Evolutionary conservation across 1,140 invertebrate species (phyloP).

Genomic region (Elysia chlorotica): DNA sequence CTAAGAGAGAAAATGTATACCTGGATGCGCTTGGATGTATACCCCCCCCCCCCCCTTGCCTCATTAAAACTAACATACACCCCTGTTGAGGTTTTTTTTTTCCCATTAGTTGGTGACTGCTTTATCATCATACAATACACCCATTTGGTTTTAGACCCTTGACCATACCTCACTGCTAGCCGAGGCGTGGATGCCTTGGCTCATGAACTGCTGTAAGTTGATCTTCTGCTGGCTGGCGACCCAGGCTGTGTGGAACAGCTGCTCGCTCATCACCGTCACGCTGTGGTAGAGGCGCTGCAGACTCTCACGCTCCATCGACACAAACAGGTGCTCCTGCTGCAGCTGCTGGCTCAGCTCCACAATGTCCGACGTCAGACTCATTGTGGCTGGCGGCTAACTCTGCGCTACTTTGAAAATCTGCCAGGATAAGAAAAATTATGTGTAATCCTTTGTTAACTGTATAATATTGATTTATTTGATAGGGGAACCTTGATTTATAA

Average conservation of each 20-base stretch:
- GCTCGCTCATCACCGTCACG: constrained; percentile 71
- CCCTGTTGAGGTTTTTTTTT: no score
- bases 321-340: constrained; percentile 75
- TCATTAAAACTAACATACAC: no score
- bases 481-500: not conserved
- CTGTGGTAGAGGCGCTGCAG: constrained; percentile 76
- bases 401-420: not conserved
- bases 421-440: not conserved
- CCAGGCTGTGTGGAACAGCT: constrained; percentile 82
- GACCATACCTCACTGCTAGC: no score
- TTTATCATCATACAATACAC: no score
- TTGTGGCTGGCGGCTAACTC: not conserved
- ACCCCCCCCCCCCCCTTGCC: no score
- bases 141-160: no score
- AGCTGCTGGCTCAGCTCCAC: constrained; percentile 74
- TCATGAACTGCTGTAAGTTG: constrained; percentile 64
- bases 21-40: no score
- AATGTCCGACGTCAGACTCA: constrained; percentile 64
- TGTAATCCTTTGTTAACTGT: not conserved
- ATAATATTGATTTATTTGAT: not conserved
- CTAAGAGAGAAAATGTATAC: not conserved
- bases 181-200: constrained; percentile 5
- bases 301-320: constrained; percentile 73
- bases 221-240: constrained; percentile 85
- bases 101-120: no score